Conservation (phyloP, 2,113 vertebrate species). For the Chaetodon trifascialis region DNA sequence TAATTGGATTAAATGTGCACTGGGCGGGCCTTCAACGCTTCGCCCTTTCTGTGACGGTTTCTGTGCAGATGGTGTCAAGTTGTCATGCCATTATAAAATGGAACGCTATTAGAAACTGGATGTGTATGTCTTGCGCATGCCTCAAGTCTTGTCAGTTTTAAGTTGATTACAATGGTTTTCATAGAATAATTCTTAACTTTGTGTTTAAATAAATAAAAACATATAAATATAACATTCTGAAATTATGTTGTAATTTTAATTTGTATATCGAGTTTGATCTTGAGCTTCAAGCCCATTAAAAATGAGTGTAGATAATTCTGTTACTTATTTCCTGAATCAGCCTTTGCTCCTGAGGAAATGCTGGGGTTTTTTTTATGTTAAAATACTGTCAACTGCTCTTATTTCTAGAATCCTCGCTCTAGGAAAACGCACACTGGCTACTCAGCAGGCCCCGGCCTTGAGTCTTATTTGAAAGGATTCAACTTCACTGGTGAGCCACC, state of each 20-base stretch:
- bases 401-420: constrained; percentile 75
- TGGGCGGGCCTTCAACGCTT: constrained; percentile 26
- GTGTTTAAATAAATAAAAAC: neutral
- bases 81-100: constrained; percentile 43
- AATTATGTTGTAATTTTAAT: neutral
- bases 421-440: constrained; percentile 76
- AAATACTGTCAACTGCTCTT: neutral
- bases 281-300: neutral
- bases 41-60: neutral
- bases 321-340: rapidly evolving
- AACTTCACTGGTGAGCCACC: constrained; percentile 84
- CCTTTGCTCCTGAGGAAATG: neutral
- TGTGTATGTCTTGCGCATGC: neutral
- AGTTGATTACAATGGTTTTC: neutral
- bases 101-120: neutral
- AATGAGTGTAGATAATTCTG: neutral
- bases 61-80: constrained; percentile 24
- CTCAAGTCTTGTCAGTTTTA: neutral
- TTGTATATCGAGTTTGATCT: neutral
- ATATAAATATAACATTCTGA: neutral
- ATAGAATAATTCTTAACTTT: neutral
- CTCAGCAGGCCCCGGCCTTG: constrained; percentile 79
- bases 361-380: neutral
- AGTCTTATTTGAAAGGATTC: constrained; percentile 83
- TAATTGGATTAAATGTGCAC: constrained; percentile 29